phyloP scores from a whole-genome alignment of 2,113 vertebrate genomes.

The Dascyllus trimaculatus region DNA sequence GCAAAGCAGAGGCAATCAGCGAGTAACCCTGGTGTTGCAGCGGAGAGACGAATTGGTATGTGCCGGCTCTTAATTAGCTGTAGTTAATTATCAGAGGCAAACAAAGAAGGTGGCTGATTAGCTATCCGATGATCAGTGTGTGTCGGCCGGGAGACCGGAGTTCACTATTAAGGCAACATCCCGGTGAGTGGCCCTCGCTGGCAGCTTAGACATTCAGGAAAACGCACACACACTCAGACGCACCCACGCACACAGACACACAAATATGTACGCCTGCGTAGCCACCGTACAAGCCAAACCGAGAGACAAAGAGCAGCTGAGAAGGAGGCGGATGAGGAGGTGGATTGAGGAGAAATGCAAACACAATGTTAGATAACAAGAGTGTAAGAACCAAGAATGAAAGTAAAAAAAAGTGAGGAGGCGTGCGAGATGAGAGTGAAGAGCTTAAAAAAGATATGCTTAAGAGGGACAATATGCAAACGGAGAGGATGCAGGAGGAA shows the following conservation, averaged over 20 bases:
- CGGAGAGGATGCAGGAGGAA: constrained; percentile 12
- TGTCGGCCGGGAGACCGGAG: constrained; percentile 10
- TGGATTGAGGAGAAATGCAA: constrained; percentile 68
- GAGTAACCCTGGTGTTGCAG: constrained; percentile 24
- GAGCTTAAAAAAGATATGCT: constrained; percentile 64
- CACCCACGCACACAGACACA: constrained; percentile 50
- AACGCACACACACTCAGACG: constrained; percentile 35
- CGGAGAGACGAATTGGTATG: constrained; percentile 42
- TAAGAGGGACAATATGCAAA: constrained; percentile 64
- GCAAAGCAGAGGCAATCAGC: constrained; percentile 64
- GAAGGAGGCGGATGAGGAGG: constrained; percentile 74
- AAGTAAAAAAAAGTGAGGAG: constrained; percentile 69
- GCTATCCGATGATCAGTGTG: constrained; percentile 36
- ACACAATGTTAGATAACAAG: constrained; percentile 75
- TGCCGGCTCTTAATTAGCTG: constrained; percentile 61
- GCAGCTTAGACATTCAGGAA: constrained; percentile 45
- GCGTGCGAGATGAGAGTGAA: constrained; percentile 65
- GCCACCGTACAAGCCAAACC: constrained; percentile 50
- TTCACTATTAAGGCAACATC: constrained; percentile 23
- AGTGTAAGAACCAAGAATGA: constrained; percentile 71
- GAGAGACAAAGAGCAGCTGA: constrained; percentile 78
- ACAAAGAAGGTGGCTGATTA: constrained; percentile 57
- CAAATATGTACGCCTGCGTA: constrained; percentile 55
- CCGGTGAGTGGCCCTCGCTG: constrained; percentile 21
- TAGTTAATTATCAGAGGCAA: constrained; percentile 60